phyloP scores from a whole-genome alignment of 2,888 invertebrate genomes.

The Coronaproctus castanopsis region DNA sequence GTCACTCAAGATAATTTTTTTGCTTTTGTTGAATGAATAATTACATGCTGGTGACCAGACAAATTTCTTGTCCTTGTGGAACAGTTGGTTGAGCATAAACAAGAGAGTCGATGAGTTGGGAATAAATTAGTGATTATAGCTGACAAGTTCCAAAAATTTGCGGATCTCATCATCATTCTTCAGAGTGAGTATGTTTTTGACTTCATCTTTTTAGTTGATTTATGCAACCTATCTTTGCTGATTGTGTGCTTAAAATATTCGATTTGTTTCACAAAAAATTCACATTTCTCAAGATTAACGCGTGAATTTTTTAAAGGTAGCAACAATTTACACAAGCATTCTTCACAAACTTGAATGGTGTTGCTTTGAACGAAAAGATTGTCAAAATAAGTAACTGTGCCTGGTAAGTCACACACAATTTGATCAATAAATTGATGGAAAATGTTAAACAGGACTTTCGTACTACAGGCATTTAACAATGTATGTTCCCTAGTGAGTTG shows the following conservation, averaged over 20 bases:
- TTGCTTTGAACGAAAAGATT: conserved; percentile 5
- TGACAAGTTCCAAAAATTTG: conserved; percentile 7
- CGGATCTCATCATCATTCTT: conserved; percentile 1
- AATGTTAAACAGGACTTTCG: conserved; percentile 4
- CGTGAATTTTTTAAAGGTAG: background rate
- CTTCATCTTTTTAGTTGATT: background rate
- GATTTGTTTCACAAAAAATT: conserved; percentile 4
- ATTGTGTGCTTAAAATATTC: conserved; percentile 7
- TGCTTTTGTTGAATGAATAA: conserved; percentile 16
- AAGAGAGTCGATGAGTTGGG: background rate
- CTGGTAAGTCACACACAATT: background rate
- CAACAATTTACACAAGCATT: conserved; percentile 1
- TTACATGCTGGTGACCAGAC: conserved; percentile 12
- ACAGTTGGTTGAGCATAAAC: conserved; percentile 5
- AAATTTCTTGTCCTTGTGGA: background rate
- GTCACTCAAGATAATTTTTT: conserved; percentile 18
- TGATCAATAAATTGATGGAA: conserved; percentile 10
- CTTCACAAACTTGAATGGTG: background rate
- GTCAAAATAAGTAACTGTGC: conserved; percentile 2
- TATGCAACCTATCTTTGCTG: background rate
- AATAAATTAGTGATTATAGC: conserved; percentile 5
- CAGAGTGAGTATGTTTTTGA: background rate
- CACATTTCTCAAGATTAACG: conserved; percentile 5
- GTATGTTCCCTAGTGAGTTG: conserved; percentile 6
- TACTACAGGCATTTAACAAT: conserved; percentile 4